Conservation (phyloP, 2,113 vertebrate genomes). For the Xyliphius kryptos region DNA sequence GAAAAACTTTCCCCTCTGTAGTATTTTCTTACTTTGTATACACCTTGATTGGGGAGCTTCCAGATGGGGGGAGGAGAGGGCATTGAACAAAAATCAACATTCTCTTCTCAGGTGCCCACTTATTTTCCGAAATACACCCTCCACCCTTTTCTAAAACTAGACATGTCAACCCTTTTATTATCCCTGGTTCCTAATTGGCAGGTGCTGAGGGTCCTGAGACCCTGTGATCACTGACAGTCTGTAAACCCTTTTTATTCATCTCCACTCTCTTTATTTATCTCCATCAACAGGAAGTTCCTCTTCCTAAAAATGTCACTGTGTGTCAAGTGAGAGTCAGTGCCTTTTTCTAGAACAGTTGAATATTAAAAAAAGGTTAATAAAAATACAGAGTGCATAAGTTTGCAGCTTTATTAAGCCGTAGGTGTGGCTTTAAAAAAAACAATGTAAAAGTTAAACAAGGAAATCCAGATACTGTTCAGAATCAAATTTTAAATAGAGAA, state of each 20-base stretch:
- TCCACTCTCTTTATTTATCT: constrained; percentile 2
- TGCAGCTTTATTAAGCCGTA: no score
- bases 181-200: constrained; percentile 62
- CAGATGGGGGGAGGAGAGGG: constrained; percentile 1
- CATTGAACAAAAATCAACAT: constrained; percentile 40
- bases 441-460: no score
- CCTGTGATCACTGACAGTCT: constrained; percentile 54
- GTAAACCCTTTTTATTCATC: constrained; percentile 37
- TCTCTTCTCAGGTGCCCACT: constrained; percentile 50
- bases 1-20: constrained; percentile 46
- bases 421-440: no score
- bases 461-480: no score
- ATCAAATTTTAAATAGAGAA: no score
- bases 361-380: constrained; percentile 1
- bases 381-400: no score
- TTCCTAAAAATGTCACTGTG: no score
- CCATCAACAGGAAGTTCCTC: background rate
- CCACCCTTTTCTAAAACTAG: constrained; percentile 9
- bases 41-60: constrained; percentile 40
- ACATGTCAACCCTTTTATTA: constrained; percentile 61
- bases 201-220: constrained; percentile 55
- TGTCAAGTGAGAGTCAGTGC: no score
- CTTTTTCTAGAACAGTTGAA: no score
- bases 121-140: constrained; percentile 35
- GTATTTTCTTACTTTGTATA: constrained; percentile 2